Evolutionary conservation across 2,113 vertebrate species (phyloP).

Genomic region (Penelope pileata): DNA sequence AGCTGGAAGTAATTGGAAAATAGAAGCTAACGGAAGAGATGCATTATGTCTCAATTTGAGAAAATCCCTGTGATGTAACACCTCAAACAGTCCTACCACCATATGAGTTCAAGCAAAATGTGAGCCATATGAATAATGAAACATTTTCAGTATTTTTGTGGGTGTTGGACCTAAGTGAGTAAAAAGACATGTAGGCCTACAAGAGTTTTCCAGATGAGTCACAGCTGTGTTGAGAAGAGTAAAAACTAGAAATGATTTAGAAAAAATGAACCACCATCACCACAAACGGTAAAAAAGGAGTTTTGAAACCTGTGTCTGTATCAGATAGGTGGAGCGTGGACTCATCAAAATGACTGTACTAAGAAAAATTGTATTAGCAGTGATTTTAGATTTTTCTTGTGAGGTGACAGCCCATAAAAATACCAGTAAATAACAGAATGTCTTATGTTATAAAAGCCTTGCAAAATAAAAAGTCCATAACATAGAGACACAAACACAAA

Average conservation of each 20-base stretch:
- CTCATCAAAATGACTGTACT: not conserved
- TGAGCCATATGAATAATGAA: fast-evolving
- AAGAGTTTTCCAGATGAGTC: not conserved
- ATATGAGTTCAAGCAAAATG: not conserved
- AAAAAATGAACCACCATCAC: not conserved
- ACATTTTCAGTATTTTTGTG: not conserved
- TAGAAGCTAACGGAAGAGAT: not conserved
- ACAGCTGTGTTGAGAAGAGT: not conserved
- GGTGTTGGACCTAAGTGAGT: fast-evolving
- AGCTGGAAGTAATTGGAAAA: not conserved
- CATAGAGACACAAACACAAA: not conserved
- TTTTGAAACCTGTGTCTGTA: not conserved
- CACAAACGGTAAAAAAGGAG: not conserved
- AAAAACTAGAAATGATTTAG: not conserved
- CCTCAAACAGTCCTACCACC: not conserved
- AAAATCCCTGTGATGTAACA: not conserved
- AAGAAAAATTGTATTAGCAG: not conserved
- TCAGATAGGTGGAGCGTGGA: fast-evolving
- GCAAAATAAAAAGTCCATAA: not conserved
- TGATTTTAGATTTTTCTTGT: not conserved
- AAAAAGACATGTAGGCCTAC: not conserved
- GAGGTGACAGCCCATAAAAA: not conserved
- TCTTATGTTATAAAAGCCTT: not conserved
- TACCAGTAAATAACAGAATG: not conserved
- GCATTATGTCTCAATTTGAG: not conserved